These are phyloP conservation scores for Serrognathus titanus DNA, from an alignment of 2,888 invertebrate species.

Conservation along the genomic window DNA sequence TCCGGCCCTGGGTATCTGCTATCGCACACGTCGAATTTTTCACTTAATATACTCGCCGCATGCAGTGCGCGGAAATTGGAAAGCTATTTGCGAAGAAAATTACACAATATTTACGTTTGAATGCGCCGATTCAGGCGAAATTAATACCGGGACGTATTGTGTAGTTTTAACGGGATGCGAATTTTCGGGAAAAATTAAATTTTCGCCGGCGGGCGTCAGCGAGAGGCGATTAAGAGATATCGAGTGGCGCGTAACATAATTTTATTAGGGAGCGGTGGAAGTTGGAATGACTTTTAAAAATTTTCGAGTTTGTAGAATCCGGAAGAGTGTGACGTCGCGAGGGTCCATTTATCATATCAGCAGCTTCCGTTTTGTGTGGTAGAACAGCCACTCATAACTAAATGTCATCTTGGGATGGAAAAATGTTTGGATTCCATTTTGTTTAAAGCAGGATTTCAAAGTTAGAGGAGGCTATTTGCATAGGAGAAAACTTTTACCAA, in stretches of 20 bases:
- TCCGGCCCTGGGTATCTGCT: conserved; percentile 35
- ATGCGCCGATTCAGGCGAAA: too few species aligned
- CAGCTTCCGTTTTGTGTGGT: conserved; percentile 28
- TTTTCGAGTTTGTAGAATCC: conserved; percentile 23
- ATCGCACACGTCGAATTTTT: conserved; percentile 40
- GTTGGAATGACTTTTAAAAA: conserved; percentile 6
- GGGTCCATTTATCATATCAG: conserved; percentile 36
- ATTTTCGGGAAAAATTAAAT: conserved; percentile 5
- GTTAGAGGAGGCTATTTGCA: conserved; percentile 10
- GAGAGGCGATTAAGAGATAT: not conserved
- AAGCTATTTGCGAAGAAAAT: conserved; percentile 2
- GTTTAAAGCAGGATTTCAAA: conserved; percentile 22
- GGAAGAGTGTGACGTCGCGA: conserved; percentile 27
- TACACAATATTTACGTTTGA: too few species aligned
- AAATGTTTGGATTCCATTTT: conserved; percentile 34
- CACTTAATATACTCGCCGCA: conserved; percentile 26
- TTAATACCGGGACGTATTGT: too few species aligned
- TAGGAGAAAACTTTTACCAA: conserved; percentile 5
- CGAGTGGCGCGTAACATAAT: not conserved
- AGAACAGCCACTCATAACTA: conserved; percentile 36
- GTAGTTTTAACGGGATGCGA: not conserved
- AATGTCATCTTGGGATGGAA: conserved; percentile 37
- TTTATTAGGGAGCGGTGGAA: not conserved
- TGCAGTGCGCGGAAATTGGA: not conserved
- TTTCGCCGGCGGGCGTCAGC: conserved; percentile 1